Conservation (phyloP, 2,888 invertebrate species). For the Andrena minutula region DNA sequence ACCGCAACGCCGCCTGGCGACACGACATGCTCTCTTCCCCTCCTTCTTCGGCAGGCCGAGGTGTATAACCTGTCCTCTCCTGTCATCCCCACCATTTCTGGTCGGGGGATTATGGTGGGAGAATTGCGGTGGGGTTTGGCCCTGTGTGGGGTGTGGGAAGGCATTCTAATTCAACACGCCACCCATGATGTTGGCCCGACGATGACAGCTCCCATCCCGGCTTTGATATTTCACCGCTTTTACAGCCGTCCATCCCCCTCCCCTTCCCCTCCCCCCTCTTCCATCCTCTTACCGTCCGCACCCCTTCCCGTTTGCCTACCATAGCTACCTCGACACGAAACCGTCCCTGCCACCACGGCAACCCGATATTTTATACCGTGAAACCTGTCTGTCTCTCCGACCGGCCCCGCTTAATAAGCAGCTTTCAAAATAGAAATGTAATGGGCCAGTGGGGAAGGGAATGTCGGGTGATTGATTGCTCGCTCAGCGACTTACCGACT, state of each 20-base stretch:
- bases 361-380: slow-evolving; percentile 85
- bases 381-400: slow-evolving; percentile 84
- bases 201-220: slow-evolving; percentile 85
- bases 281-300: slow-evolving; percentile 37
- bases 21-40: slow-evolving; percentile 74
- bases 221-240: slow-evolving; percentile 85
- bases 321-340: slow-evolving; percentile 74
- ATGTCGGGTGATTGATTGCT: slow-evolving; percentile 84
- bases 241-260: slow-evolving; percentile 76
- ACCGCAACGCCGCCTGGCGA: slow-evolving; percentile 73
- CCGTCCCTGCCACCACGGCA: slow-evolving; percentile 78
- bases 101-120: slow-evolving; percentile 73
- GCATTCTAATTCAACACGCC: slow-evolving; percentile 85
- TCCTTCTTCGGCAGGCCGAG: slow-evolving; percentile 84
- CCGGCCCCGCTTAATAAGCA: slow-evolving; percentile 84
- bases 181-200: slow-evolving; percentile 85
- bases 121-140: slow-evolving; percentile 75
- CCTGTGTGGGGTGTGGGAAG: slow-evolving; percentile 79
- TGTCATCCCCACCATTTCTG: slow-evolving; percentile 76
- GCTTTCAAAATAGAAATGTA: slow-evolving; percentile 85
- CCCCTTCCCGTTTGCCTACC: slow-evolving; percentile 60
- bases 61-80: slow-evolving; percentile 82
- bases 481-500: slow-evolving; percentile 84
- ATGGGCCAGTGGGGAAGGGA: slow-evolving; percentile 78
- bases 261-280: slow-evolving; percentile 43